Evolutionary conservation across 2,888 invertebrate species (phyloP), one percentile per base, ranked within the genome.

Genomic region (Synergus itoensis): DNA sequence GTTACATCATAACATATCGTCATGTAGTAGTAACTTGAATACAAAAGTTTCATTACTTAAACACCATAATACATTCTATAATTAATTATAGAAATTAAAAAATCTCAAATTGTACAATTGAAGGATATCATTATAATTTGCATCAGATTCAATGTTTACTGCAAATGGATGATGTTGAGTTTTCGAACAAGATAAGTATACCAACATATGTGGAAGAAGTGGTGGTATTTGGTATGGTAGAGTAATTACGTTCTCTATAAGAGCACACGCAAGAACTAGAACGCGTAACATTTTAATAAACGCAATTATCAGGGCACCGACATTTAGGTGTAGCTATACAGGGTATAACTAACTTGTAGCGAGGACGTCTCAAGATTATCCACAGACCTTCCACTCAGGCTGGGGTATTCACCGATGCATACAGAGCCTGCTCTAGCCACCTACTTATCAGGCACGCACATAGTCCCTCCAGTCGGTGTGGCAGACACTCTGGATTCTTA

Each of bases 261-360:
- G 80, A 81, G 83, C 83, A 81, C 87, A 89, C 88, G 88, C 88
- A 86, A 88, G 87, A 91, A 91, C 89, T 90, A 90, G 91, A 91
- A 91, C 89, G 91, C 91, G 91, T 91, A 91, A 91, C 91, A 89
- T 91, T 91, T 91, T 91, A 91, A 91, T 91, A 91, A 91, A 90
- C 88, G 88, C 88, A 90, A 91, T 91, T 91, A 91, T 84, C 87
- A 82, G 85, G 85, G 84, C 84, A 83, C 77, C 84, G 83, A 82
- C 85, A 80, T 87, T 88, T 84, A 84, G 73, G 79, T 80, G 80
- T 57, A 48, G n/a, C 48, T 60, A 65, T 7, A 21, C 45, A 67
- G 43, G 64, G 14, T 14, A 41, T 36, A 36, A 5, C 36, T 5
- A 11, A 77, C 4, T 41, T n/a, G 43, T 18, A 62, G 28, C 53